These are phyloP conservation scores for Heliconius cydno DNA, from an alignment of 2,888 invertebrate species.

Conservation along the genomic window DNA sequence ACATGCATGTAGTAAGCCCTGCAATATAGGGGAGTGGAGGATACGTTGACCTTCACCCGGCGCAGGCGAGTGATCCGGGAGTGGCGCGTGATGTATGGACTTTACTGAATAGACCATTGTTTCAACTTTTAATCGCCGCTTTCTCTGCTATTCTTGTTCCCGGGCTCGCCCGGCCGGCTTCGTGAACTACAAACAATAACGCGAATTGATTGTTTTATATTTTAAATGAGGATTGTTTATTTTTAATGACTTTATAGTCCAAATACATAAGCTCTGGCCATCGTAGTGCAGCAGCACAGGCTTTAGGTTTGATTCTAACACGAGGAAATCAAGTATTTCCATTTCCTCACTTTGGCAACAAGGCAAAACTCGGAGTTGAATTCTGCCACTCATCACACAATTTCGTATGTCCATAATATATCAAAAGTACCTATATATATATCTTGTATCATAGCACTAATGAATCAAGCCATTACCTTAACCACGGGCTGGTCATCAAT, in stretches of 20 bases:
- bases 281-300: too few relatives aligned
- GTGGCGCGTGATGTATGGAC: conserved; percentile 13
- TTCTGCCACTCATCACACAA: not conserved
- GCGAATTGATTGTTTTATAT: not conserved
- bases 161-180: not conserved
- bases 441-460: not conserved
- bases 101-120: conserved; percentile 14
- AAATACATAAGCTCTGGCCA: too few relatives aligned
- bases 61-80: not conserved
- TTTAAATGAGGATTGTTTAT: not conserved
- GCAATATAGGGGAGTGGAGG: conserved; percentile 13
- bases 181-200: conserved; percentile 3
- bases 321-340: too few relatives aligned
- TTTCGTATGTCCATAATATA: too few relatives aligned
- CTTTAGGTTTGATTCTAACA: too few relatives aligned
- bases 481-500: not conserved
- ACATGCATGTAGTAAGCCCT: not conserved
- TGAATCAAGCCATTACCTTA: not conserved
- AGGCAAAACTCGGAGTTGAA: not conserved
- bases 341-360: not conserved
- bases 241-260: too few relatives aligned
- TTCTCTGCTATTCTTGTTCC: conserved; percentile 2
- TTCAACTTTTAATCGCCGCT: conserved; percentile 21
- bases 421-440: too few relatives aligned
- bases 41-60: not conserved